A percentile compares a stretch with the other conserved stretches of the same genome.
phyloP scores from a whole-genome alignment of 2,797 vertebrate genomes.

The Momotus momota region DNA sequence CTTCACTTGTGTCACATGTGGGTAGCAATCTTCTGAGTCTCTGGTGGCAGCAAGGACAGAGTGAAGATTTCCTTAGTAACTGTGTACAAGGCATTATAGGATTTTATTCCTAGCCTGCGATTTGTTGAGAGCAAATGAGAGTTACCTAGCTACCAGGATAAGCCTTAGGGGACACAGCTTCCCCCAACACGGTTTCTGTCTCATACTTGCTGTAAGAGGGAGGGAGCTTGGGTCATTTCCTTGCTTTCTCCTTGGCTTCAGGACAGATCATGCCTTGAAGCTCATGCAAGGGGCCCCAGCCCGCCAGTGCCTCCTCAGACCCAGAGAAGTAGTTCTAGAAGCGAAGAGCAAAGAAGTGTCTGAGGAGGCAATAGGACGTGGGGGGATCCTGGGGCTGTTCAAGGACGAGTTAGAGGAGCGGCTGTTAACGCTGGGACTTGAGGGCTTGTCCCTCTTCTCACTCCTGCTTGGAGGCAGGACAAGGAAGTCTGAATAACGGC shows the following conservation, averaged over 20 bases:
- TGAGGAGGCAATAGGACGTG: background rate
- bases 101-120: background rate
- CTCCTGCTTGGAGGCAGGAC: background rate
- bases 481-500: background rate
- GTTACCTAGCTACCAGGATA: background rate
- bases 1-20: background rate
- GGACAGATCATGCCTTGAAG: background rate
- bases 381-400: background rate
- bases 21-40: background rate
- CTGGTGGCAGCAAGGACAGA: accelerated
- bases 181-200: background rate
- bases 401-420: background rate
- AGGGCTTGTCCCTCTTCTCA: background rate
- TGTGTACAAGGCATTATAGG: background rate
- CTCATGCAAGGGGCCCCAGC: background rate
- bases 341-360: background rate
- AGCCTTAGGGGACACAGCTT: background rate
- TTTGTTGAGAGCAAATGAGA: background rate
- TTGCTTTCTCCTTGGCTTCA: background rate
- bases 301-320: background rate
- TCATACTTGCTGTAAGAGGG: background rate
- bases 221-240: background rate
- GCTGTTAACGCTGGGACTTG: background rate
- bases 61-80: background rate
- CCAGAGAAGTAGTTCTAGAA: background rate